A percentile compares a stretch with the other conserved stretches of the same genome.
These are phyloP conservation scores for Strigamia transsilvanica DNA, from an alignment of 2,888 invertebrate genomes.

Conservation along the genomic window DNA sequence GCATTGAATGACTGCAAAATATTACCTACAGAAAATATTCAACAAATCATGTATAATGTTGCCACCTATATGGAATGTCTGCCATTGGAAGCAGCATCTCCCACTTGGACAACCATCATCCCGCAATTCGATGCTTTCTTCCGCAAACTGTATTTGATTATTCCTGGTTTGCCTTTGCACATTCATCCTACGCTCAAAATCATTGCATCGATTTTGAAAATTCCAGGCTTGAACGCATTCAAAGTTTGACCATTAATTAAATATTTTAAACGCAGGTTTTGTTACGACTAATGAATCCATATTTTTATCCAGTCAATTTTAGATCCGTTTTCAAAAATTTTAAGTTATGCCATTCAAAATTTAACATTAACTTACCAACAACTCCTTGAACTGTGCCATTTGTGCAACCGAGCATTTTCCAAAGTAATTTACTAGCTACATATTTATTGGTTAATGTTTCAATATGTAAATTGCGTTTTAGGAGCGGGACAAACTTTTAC, in stretches of 20 bases:
- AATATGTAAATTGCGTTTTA: slow-evolving; percentile 61
- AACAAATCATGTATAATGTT: slow-evolving; percentile 86
- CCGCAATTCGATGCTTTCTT: slow-evolving; percentile 87
- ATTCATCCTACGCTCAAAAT: slow-evolving; percentile 78
- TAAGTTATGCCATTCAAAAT: slow-evolving; percentile 91
- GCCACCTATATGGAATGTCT: slow-evolving; percentile 92
- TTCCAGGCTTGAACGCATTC: slow-evolving; percentile 82
- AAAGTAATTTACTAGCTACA: slow-evolving; percentile 67
- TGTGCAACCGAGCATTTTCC: slow-evolving; percentile 87
- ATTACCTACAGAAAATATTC: slow-evolving; percentile 74
- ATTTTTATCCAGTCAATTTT: slow-evolving; percentile 71
- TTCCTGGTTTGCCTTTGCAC: slow-evolving; percentile 75
- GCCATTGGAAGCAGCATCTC: slow-evolving; percentile 78
- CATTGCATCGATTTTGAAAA: slow-evolving; percentile 80
- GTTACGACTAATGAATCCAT: neutral
- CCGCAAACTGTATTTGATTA: slow-evolving; percentile 72
- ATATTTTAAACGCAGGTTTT: no score
- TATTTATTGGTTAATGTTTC: neutral
- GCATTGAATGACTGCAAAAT: slow-evolving; percentile 81
- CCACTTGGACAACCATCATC: slow-evolving; percentile 81
- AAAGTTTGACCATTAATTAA: slow-evolving; percentile 70
- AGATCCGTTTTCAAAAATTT: slow-evolving; percentile 94
- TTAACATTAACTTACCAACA: slow-evolving; percentile 75
- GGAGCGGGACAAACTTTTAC: slow-evolving; percentile 92
- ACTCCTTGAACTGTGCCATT: slow-evolving; percentile 86